Evolutionary conservation across 2,113 vertebrate species (phyloP).

Genomic region (Smithornis capensis): DNA sequence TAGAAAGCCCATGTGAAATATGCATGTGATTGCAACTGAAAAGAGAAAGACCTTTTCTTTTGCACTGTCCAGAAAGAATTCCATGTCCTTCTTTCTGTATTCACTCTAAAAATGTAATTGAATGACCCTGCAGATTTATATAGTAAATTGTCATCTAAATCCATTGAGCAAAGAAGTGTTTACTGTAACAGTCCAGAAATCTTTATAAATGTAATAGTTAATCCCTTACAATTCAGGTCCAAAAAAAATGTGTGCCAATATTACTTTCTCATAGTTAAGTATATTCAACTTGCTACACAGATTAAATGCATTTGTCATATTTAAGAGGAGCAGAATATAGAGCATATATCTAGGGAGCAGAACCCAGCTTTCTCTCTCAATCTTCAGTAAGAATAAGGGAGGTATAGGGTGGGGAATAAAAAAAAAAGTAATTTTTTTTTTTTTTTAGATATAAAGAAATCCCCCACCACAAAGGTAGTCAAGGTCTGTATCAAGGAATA

Average conservation of each 20-base stretch:
- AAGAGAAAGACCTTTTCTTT: neutral
- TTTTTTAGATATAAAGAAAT: neutral
- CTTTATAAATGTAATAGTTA: neutral
- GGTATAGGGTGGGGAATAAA: neutral
- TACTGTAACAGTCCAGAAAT: neutral
- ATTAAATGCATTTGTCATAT: neutral
- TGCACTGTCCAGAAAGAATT: neutral
- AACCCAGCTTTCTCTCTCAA: neutral
- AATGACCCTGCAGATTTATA: neutral
- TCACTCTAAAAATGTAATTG: neutral
- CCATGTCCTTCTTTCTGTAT: neutral
- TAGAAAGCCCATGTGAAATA: neutral
- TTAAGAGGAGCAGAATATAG: no score
- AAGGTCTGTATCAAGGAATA: neutral
- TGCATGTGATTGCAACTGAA: neutral
- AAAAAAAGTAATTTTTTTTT: neutral
- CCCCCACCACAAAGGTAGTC: neutral
- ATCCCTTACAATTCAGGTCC: neutral
- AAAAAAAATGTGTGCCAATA: neutral
- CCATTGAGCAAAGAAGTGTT: neutral
- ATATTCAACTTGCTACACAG: neutral
- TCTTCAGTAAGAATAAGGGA: neutral
- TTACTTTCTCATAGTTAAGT: neutral
- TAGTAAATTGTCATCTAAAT: neutral
- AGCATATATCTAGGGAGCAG: neutral